These are phyloP conservation scores for Noctua comes DNA, from an alignment of 2,888 invertebrate species.

Conservation along the genomic window DNA sequence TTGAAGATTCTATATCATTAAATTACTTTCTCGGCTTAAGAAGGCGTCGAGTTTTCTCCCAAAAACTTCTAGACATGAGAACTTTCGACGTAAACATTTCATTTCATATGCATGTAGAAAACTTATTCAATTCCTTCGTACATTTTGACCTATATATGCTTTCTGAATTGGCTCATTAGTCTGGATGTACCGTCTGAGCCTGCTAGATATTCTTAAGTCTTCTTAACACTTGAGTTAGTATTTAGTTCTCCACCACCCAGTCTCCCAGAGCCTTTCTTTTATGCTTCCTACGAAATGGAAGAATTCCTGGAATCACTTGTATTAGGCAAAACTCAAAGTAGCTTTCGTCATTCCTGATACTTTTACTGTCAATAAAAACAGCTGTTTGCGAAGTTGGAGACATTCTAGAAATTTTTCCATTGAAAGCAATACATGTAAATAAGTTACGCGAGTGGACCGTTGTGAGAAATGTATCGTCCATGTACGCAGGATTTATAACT, in stretches of 20 bases:
- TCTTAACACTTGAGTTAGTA: not conserved
- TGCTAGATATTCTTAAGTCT: not conserved
- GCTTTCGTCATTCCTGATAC: conserved; percentile 22
- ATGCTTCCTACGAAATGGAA: not conserved
- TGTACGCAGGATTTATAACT: conserved; percentile 52
- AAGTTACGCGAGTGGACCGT: conserved; percentile 36
- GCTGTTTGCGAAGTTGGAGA: not conserved
- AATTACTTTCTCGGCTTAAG: conserved; percentile 50
- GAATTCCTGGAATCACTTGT: conserved; percentile 1
- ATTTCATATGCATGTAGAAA: conserved; percentile 21
- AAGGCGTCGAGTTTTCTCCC: conserved; percentile 36
- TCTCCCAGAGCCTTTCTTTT: too few relatives aligned
- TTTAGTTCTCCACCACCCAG: not conserved
- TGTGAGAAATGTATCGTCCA: conserved; percentile 37
- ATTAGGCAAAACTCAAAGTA: conserved; percentile 26
- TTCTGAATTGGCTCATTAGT: conserved; percentile 35
- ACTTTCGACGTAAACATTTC: conserved; percentile 45
- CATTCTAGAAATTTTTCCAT: conserved; percentile 12
- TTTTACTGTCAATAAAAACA: conserved; percentile 14
- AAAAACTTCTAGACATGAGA: conserved; percentile 33
- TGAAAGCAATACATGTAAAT: conserved; percentile 51
- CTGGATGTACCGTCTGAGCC: conserved; percentile 1
- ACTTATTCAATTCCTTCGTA: conserved; percentile 31
- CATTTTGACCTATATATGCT: conserved; percentile 34
- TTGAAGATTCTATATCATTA: conserved; percentile 49